Base-by-base conservation (phyloP, 1,140 invertebrate species). In the Olivierus martensii region DNA sequence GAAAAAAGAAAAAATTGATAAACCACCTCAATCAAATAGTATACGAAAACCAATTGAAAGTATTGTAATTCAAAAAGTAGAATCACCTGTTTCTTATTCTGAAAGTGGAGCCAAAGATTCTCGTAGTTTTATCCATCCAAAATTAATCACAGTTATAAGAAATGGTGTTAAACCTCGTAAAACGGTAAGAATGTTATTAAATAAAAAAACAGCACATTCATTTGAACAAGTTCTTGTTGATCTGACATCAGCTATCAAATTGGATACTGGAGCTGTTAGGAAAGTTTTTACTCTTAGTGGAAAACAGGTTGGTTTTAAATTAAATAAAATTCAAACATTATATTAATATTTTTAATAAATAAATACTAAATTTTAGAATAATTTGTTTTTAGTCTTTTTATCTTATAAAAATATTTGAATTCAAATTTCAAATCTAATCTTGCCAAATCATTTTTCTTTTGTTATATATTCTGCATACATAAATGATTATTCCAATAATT, bases 131-230 rank as follows among this genome's bases (percentile, higher is more conserved):
- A 85, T 96, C 35, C 78, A 83, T 66, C 92, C 93, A 42, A 81
- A 84, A 62, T 84, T 97, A 57, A 83, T 98, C 35, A 93, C 90
- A 22, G 73, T 98, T 47, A 86, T 98, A 56, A 77, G 89, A 49
- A 90, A 88, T 72, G 94, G 93, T 43, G 83, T 85, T 4, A 90
- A 92, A 67, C 94, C 93, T 7, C 75, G 93, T 56, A 88, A 84
- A 73, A 83, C 91, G 19, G 79, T 93, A 53, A 75, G 92, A 51
- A 72, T 97, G 55, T 71, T 97, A 53, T 70, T 97, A 18, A 97
- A 97, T 65, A 91, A 92, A 70, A 82, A 90, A 62, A 97, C 94
- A 63, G 89, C 92, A 41, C 84, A 88, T 21, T 91, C 84, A 39
- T 83, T 94, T 67, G 91, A 95, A 64, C 91, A 96, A 66, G 87